Conservation (phyloP, 2,888 invertebrate species). For the Crioceris asparagi region DNA sequence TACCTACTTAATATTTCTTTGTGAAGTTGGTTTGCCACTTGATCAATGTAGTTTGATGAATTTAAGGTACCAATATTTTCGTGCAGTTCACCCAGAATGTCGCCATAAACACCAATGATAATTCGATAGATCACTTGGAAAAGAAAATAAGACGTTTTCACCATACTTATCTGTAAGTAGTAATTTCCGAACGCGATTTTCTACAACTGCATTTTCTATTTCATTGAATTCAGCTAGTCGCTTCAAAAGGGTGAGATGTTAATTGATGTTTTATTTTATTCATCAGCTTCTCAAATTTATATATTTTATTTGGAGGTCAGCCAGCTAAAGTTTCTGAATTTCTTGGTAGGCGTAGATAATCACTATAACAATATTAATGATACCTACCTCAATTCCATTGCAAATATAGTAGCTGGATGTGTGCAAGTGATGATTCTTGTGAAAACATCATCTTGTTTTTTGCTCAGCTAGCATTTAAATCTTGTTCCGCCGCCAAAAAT, state of each 20-base stretch:
- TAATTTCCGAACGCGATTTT: conserved; percentile 17
- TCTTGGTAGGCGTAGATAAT: conserved; percentile 2
- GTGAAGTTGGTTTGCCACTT: background rate
- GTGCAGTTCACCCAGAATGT: background rate
- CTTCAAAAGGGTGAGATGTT: conserved; percentile 5
- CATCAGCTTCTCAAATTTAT: background rate
- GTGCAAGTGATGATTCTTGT: conserved; percentile 2
- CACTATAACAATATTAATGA: conserved; percentile 1
- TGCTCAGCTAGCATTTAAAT: background rate
- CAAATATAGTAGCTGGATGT: conserved; percentile 1
- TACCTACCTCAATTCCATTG: conserved; percentile 1
- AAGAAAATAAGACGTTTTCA: conserved; percentile 22
- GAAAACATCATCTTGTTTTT: conserved; percentile 4
- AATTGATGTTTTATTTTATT: background rate
- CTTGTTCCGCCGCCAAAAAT: background rate
- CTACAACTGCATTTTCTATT: conserved; percentile 6
- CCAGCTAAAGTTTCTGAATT: conserved; percentile 3
- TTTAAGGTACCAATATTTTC: conserved; percentile 2
- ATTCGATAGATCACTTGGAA: conserved; percentile 21
- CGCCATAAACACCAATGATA: conserved; percentile 17
- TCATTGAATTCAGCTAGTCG: conserved; percentile 7
- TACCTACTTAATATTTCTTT: conserved; percentile 1
- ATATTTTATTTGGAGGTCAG: conserved; percentile 1
- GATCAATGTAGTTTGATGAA: conserved; percentile 4
- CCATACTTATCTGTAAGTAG: conserved; percentile 23